Evolutionary conservation across 2,113 vertebrate genomes (phyloP).

Genomic region (Xerus inauris): DNA sequence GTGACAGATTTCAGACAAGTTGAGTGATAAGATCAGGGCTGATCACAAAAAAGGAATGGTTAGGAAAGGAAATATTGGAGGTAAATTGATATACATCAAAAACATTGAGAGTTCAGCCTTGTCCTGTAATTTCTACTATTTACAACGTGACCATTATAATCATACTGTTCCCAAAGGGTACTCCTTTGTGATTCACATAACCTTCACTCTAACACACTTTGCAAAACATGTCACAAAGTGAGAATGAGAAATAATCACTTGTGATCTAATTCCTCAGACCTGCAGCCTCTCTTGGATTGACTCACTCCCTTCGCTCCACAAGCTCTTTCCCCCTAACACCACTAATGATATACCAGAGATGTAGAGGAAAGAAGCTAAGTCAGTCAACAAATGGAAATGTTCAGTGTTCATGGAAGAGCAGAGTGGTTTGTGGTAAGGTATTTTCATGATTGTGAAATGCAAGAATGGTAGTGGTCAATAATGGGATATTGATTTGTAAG

Average conservation of each 20-base stretch:
- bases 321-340: background rate
- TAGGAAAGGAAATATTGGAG: background rate
- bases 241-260: constrained; percentile 34
- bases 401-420: background rate
- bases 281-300: constrained; percentile 38
- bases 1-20: background rate
- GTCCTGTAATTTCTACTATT: background rate
- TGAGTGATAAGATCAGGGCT: background rate
- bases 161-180: background rate
- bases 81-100: background rate
- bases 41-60: background rate
- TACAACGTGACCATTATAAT: background rate
- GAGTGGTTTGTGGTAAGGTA: constrained; percentile 48
- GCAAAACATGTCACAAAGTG: background rate
- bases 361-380: constrained; percentile 20
- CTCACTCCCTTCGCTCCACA: background rate
- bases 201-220: background rate
- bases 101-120: background rate
- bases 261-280: background rate
- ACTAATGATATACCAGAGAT: constrained; percentile 48
- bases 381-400: constrained; percentile 49
- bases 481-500: background rate
- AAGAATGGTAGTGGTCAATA: background rate
- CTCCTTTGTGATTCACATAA: no score
- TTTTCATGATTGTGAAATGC: constrained; percentile 38